Conservation (phyloP, 2,797 vertebrate genomes). For the Varecia variegata region DNA sequence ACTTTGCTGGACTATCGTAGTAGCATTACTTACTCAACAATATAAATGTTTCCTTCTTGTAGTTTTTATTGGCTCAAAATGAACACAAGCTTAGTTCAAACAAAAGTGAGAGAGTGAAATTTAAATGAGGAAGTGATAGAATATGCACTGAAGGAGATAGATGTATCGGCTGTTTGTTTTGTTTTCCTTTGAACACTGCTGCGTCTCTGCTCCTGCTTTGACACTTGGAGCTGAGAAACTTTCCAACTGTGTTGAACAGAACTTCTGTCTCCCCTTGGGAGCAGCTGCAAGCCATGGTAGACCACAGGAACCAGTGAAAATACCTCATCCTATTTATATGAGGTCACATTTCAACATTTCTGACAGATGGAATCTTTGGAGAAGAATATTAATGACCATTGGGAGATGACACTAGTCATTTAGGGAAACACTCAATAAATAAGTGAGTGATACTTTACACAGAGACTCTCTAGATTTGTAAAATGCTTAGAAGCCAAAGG, state of each 20-base stretch:
- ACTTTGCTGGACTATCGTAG: not conserved
- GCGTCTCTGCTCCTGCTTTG: constrained; percentile 28
- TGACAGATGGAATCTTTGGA: constrained; percentile 45
- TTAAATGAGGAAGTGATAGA: constrained; percentile 29
- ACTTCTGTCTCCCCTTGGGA: constrained; percentile 45
- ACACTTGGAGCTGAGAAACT: constrained; percentile 44
- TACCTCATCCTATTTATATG: constrained; percentile 55
- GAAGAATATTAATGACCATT: constrained; percentile 30
- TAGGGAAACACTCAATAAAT: constrained; percentile 38
- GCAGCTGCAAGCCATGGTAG: constrained; percentile 27
- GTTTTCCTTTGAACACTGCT: constrained; percentile 60
- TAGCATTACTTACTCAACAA: constrained; percentile 6
- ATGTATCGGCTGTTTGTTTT: constrained; percentile 30
- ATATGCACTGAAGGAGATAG: constrained; percentile 2
- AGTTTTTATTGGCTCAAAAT: constrained; percentile 59
- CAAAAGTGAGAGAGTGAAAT: constrained; percentile 52
- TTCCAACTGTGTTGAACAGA: constrained; percentile 51
- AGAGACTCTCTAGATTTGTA: constrained; percentile 34
- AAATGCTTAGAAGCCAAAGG: constrained; percentile 38
- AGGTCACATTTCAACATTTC: constrained; percentile 57
- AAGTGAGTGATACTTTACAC: constrained; percentile 51
- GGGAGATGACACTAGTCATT: constrained; percentile 27
- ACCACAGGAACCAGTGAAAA: constrained; percentile 71
- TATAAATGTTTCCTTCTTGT: constrained; percentile 63
- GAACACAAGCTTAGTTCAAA: constrained; percentile 55